Evolutionary conservation across 2,888 invertebrate species (phyloP), one percentile per base, ranked within the genome.

Genomic region (Drosophila macrospina): DNA sequence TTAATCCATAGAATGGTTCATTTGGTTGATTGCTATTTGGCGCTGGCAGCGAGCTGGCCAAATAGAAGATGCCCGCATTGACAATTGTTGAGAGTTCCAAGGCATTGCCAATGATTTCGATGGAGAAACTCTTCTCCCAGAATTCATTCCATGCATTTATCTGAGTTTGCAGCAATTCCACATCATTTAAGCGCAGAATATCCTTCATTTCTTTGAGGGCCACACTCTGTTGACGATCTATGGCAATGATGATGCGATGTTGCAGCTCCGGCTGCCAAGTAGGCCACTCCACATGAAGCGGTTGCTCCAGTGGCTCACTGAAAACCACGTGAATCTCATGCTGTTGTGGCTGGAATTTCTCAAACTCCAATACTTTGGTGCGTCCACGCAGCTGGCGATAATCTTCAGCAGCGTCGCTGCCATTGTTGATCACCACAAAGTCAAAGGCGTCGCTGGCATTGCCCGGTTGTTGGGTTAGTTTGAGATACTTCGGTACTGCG

Each of bases 51-150:
- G 94, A 93, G 68, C 93, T 94, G 47, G 93, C 91, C 71, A 93
- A 92, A 74, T 94, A 94, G 83, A 94, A 94, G 91, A 94, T 93
- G 44, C 94, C 93, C 0, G 93, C 94, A 64, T 93, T 93, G 0
- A 94, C 93, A 28, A 86, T 89, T 36, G 72, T 87, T 0, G 88
- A 82, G 86, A 94, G 82, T 67, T 93, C 91, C 55, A 72, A 36
- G 4, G 93, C 79, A 77, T 64, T 93, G 5, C 93, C 94, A 69
- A 92, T 92, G 3, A 94, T 90, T 5, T 93, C 91, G 16, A 94
- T 91, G 10, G 92, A 91, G n/a, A 93, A 93, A 7, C 93, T 51
- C 1, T 55, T 90, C 1, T 91, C 88, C 90, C 94, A 93, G 15
- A 94, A 91, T 26, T 88, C 82, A 20, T 91, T 86, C 94, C 94